These are phyloP conservation scores for Callinectes sapidus DNA, from an alignment of 2,888 invertebrate species.

Conservation along the genomic window DNA sequence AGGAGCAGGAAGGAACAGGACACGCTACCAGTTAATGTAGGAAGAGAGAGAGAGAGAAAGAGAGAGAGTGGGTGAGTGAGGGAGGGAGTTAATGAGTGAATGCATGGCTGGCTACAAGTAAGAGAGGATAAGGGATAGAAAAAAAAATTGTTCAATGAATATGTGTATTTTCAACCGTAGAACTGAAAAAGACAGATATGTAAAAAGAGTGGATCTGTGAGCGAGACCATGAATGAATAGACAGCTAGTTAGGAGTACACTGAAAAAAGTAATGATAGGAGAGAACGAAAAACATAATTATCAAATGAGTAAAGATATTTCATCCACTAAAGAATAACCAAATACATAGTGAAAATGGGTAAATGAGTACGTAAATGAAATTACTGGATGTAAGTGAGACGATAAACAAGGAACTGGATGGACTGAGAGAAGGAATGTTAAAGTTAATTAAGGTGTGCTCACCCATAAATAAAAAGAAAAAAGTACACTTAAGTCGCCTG, in stretches of 20 bases:
- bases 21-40: not conserved
- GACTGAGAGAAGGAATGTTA: not conserved
- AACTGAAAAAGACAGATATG: not conserved
- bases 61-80: constrained; percentile 13
- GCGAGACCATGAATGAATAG: too few species aligned
- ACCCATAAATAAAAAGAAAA: not conserved
- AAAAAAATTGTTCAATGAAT: too few species aligned
- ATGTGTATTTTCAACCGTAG: too few species aligned
- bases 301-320: too few species aligned
- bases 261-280: too few species aligned
- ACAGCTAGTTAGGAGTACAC: too few species aligned
- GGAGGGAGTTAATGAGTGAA: constrained; percentile 32
- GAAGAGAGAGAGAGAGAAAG: constrained; percentile 6
- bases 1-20: constrained; percentile 26
- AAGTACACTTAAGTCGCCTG: not conserved
- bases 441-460: not conserved
- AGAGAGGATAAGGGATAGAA: too few species aligned
- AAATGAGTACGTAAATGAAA: not conserved
- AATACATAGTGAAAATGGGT: not conserved
- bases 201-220: too few species aligned
- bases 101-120: not conserved
- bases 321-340: too few species aligned
- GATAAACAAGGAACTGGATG: not conserved
- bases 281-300: too few species aligned
- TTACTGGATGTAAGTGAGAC: not conserved